phyloP scores from a whole-genome alignment of 2,797 vertebrate species.

The Malurus splendens region DNA sequence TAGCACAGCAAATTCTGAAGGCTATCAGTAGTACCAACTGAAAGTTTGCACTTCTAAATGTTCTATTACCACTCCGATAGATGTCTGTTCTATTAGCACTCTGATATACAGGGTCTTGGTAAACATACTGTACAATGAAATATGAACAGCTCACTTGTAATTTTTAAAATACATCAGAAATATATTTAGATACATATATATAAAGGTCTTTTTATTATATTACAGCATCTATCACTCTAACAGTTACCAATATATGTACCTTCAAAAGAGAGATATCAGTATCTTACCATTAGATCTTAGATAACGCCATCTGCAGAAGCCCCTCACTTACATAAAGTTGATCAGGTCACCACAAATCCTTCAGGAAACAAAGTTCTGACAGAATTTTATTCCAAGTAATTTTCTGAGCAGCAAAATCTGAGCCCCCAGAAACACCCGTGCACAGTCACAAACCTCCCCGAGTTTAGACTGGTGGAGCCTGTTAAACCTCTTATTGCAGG shows the following conservation, averaged over 20 bases:
- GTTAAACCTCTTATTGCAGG: background rate
- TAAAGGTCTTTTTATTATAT: background rate
- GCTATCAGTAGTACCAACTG: background rate
- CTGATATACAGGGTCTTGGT: background rate
- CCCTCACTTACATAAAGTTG: rapidly evolving
- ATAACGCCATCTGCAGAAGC: background rate
- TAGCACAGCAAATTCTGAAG: background rate
- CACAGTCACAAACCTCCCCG: background rate
- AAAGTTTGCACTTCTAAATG: background rate
- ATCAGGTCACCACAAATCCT: background rate
- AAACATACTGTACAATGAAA: background rate
- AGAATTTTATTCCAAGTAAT: background rate
- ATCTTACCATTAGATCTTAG: background rate
- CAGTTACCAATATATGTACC: background rate
- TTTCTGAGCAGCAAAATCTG: background rate
- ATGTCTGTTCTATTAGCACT: background rate
- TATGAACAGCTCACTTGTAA: background rate
- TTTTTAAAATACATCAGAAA: background rate
- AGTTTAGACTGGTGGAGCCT: background rate
- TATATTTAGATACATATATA: background rate
- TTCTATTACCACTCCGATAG: background rate
- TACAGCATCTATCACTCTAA: background rate
- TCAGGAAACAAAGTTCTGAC: background rate
- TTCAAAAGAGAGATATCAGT: background rate
- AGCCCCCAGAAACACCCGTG: background rate